These are phyloP conservation scores for Aurelia coerulea DNA, from an alignment of 30 jellyfish, hydroid and myxozoan genomes.

Conservation along the genomic window DNA sequence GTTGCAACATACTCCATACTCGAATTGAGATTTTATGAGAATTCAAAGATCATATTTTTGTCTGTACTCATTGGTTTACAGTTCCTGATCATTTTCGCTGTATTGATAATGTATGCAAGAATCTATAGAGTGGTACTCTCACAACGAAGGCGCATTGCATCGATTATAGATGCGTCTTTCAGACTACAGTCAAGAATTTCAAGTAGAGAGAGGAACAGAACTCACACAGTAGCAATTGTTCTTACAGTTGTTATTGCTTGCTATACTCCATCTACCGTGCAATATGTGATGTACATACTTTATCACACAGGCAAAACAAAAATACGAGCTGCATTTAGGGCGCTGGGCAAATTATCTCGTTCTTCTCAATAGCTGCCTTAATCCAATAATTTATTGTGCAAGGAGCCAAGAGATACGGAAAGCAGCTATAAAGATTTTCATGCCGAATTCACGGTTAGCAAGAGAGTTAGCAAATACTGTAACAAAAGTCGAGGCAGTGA, in stretches of 20 bases:
- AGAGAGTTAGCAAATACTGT: no score
- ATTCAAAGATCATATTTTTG: not conserved
- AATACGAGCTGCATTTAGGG: slow-evolving; percentile 11
- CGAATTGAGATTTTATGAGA: not conserved
- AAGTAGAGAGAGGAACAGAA: no score
- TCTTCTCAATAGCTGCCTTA: slow-evolving; percentile 50
- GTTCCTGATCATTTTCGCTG: no score
- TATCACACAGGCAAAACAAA: not conserved
- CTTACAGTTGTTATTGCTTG: not conserved
- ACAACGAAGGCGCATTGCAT: no score
- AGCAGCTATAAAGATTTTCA: slow-evolving; percentile 35
- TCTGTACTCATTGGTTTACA: no score
- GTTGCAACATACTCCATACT: not conserved
- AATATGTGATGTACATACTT: not conserved
- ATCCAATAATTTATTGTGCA: slow-evolving; percentile 68
- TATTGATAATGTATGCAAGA: no score
- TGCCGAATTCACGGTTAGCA: not conserved
- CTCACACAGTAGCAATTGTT: slow-evolving; percentile 14
- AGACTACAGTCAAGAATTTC: no score
- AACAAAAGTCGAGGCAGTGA: no score
- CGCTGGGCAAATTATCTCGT: slow-evolving; percentile 57
- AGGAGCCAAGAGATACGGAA: slow-evolving; percentile 50
- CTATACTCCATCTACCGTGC: slow-evolving; percentile 17
- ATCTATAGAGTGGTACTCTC: no score
- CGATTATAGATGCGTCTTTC: no score